phyloP scores from a whole-genome alignment of 2,797 vertebrate genomes.

The Channallabes apus region DNA sequence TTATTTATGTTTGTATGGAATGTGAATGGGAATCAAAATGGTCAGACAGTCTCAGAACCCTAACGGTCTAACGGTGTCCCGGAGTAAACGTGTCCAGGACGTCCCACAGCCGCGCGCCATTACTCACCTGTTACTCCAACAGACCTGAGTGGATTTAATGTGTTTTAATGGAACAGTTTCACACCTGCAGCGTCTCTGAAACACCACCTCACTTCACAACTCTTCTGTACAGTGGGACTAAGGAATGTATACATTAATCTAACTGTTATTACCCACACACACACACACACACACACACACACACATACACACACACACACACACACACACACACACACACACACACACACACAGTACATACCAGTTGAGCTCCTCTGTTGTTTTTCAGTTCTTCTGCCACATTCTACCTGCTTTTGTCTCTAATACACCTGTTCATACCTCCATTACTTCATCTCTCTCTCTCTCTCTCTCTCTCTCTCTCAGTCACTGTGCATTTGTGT shows the following conservation, averaged over 20 bases:
- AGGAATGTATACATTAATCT: background rate
- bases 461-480: conserved; percentile 33
- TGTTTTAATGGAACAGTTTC: too few relatives aligned
- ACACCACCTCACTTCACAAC: background rate
- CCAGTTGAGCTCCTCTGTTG: background rate
- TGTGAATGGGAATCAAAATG: too few relatives aligned
- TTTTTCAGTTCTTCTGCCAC: background rate
- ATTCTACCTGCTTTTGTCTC: conserved; percentile 22
- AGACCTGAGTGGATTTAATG: too few relatives aligned
- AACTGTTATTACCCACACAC: background rate
- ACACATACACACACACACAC: background rate
- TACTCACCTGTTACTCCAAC: background rate
- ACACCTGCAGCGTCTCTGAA: background rate
- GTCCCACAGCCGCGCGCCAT: background rate
- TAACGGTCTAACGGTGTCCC: background rate
- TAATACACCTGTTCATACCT: conserved; percentile 62
- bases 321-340: background rate
- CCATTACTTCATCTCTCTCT: conserved; percentile 13
- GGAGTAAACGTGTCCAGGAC: background rate
- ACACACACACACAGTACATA: conserved; percentile 3
- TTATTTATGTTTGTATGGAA: too few relatives aligned
- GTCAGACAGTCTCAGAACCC: background rate
- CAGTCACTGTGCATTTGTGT: background rate
- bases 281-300: background rate
- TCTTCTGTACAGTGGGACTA: too few relatives aligned